Evolutionary conservation across 2,797 vertebrate genomes (phyloP), one percentile per base, ranked within the genome.

Genomic region (Sebastiscus tertius): DNA sequence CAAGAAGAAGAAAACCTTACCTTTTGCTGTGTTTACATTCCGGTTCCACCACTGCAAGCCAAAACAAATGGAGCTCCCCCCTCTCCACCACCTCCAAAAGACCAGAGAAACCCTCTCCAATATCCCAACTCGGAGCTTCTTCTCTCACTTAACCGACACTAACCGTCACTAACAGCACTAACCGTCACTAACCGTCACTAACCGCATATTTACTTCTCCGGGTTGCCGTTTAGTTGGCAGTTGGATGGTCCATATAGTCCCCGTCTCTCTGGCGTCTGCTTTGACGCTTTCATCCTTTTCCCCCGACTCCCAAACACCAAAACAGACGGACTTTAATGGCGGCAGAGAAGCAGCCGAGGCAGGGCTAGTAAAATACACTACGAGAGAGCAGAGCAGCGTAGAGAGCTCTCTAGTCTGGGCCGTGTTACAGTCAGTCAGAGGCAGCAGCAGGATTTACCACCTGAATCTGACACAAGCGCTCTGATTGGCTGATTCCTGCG

Each of bases 11-110:
- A 42, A 42, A 7, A 18, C 31, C 92, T 93, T 92, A 95, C 94
- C 93, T 93, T 42, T 91, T 88, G 87, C 89, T 61, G 92, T 94
- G 93, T 92, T 94, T 91, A 93, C 92, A 82, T 90, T 94, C 91
- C 91, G 84, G 83, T 91, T 71, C 70, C 73, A 34, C 80, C 46
- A 73, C 69, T 49, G 79, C 80, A n/a, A n/a, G 83, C 86, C 91
- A 87, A 86, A 92, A 92, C 93, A 90, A 91, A 87, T 33, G 74
- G 78, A 79, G 77, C 72, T 42, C 12, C 56, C 69, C 79, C 67
- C 33, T 11, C 33, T 24, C 26, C 14, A 22, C 75, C 20, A 1
- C 61, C 77, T 70, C 60, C 67, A 12, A 16, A 36, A n/a, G 52
- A 59, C 72, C 77, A 79, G 80, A 89, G 87, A 86, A 86, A 80